A percentile compares a stretch with the other conserved stretches of the same genome.
Evolutionary conservation across 2,797 vertebrate genomes (phyloP).

Genomic region (Nothura maculosa): DNA sequence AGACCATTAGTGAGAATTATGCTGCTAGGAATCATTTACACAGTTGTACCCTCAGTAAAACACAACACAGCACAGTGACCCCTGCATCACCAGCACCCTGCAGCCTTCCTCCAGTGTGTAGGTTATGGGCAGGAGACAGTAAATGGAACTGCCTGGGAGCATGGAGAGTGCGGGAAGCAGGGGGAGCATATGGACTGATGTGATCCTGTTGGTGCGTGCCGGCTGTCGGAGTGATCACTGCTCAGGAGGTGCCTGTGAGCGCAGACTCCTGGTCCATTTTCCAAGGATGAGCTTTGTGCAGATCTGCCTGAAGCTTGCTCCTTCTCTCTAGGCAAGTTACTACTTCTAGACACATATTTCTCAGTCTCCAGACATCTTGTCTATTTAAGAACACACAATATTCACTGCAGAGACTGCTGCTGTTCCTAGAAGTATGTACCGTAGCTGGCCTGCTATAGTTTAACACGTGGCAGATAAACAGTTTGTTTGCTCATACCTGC

Average conservation of each 20-base stretch:
- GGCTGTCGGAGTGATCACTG: neutral
- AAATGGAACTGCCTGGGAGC: neutral
- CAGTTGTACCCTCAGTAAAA: neutral
- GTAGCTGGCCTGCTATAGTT: neutral
- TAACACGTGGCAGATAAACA: neutral
- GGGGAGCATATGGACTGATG: fast-evolving
- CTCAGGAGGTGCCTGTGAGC: neutral
- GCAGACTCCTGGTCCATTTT: neutral
- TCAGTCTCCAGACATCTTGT: neutral
- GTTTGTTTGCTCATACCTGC: neutral
- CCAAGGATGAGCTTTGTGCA: neutral
- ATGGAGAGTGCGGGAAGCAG: neutral
- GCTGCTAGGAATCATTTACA: neutral
- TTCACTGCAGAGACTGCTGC: neutral
- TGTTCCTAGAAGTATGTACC: neutral
- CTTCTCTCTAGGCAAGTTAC: neutral
- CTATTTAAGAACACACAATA: neutral
- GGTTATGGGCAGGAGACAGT: neutral
- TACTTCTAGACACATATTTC: neutral
- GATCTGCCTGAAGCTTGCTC: neutral
- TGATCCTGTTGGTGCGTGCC: neutral
- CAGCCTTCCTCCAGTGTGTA: neutral
- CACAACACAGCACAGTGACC: fast-evolving
- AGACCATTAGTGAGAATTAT: neutral
- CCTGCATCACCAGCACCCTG: fast-evolving